These are phyloP conservation scores for Catharus bicknelli DNA, from an alignment of 2,113 vertebrate genomes.

Conservation along the genomic window DNA sequence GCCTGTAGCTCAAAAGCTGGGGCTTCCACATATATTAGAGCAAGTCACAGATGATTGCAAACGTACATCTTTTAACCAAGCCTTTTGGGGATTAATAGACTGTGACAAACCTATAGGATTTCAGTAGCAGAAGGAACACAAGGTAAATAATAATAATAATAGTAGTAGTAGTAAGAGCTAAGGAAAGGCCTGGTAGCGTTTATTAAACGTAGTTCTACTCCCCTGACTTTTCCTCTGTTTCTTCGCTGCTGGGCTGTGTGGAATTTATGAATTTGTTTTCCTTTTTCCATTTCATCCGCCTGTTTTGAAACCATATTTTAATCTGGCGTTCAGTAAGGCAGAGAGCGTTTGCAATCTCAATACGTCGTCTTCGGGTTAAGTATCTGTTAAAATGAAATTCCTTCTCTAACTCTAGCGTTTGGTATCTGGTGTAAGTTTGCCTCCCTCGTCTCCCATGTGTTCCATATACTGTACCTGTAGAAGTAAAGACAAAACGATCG, in stretches of 20 bases:
- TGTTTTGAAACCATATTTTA: conserved; percentile 90
- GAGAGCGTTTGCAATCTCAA: conserved; percentile 85
- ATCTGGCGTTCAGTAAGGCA: conserved; percentile 87
- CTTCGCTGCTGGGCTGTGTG: conserved; percentile 80
- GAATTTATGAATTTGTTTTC: conserved; percentile 86
- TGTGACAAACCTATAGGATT: conserved; percentile 47
- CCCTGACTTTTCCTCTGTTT: conserved; percentile 81
- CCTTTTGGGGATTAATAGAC: conserved; percentile 55
- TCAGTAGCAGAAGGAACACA: conserved; percentile 50
- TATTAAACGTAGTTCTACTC: conserved; percentile 73
- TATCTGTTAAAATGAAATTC: conserved; percentile 88
- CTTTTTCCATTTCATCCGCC: conserved; percentile 88
- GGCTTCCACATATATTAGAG: conserved; percentile 45
- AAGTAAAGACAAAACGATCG: conserved; percentile 67
- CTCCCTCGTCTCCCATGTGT: conserved; percentile 83
- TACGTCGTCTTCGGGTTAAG: conserved; percentile 84
- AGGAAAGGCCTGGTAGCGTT: conserved; percentile 65
- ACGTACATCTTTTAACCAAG: conserved; percentile 65
- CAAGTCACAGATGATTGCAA: conserved; percentile 65
- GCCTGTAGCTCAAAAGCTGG: background rate
- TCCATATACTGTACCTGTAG: conserved; percentile 82
- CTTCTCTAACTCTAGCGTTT: conserved; percentile 87
- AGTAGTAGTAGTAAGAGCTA: conserved; percentile 20
- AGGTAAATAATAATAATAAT: conserved; percentile 55
- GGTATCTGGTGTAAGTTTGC: conserved; percentile 85